These are phyloP conservation scores for Hypothenemus hampei DNA, from an alignment of 1,140 invertebrate genomes.

Conservation along the genomic window DNA sequence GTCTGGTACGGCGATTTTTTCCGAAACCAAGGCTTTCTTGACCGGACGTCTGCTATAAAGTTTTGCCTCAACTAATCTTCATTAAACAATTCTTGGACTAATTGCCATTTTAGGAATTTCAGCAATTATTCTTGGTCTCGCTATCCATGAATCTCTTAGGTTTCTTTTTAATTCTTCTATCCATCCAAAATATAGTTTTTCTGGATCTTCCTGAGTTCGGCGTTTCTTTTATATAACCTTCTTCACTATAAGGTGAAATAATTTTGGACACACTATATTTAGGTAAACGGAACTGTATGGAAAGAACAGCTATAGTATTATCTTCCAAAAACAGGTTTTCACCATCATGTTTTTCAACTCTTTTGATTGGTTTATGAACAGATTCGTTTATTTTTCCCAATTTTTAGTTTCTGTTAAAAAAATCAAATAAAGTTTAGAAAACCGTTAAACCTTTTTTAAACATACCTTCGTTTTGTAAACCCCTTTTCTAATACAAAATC, in stretches of 20 bases:
- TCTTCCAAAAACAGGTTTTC: background rate
- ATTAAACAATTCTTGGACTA: background rate
- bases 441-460: too few relatives aligned
- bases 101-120: background rate
- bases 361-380: too few relatives aligned
- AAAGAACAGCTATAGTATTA: background rate
- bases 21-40: background rate
- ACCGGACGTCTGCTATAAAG: background rate
- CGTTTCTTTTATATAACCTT: background rate
- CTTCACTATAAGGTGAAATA: too few relatives aligned
- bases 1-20: too few relatives aligned
- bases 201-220: background rate
- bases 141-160: background rate
- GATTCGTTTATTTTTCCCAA: too few relatives aligned
- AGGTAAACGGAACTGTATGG: background rate
- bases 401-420: too few relatives aligned
- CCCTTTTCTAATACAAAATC: too few relatives aligned
- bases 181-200: background rate
- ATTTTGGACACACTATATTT: background rate
- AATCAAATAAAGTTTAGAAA: too few relatives aligned
- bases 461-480: too few relatives aligned
- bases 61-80: background rate
- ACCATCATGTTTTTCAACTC: background rate
- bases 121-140: background rate
- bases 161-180: background rate